phyloP scores from a whole-genome alignment of 2,888 invertebrate species.

The Calliopum simillimum region DNA sequence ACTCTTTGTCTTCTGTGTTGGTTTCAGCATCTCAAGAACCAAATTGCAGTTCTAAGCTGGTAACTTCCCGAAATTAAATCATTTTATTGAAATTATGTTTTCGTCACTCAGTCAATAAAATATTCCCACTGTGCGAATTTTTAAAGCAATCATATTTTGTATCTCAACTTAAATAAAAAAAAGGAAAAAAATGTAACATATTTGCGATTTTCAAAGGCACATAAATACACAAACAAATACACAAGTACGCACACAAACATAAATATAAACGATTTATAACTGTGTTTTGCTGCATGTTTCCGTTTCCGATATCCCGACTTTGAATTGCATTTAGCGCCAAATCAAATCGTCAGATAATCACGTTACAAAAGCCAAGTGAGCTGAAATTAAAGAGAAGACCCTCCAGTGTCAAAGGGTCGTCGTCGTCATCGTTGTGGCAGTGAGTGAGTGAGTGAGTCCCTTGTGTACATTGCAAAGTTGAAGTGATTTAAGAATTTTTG shows the following conservation, averaged over 20 bases:
- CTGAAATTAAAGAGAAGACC: constrained; percentile 60
- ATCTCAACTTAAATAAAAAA: not conserved
- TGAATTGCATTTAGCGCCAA: constrained; percentile 64
- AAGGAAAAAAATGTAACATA: constrained; percentile 35
- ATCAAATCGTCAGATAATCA: constrained; percentile 68
- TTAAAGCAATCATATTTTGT: constrained; percentile 16
- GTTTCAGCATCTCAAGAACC: too few species aligned
- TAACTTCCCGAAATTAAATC: too few species aligned
- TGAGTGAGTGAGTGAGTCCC: not conserved
- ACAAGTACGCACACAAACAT: not conserved
- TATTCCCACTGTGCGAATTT: constrained; percentile 8
- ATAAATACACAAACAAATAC: not conserved
- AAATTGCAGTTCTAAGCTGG: too few species aligned
- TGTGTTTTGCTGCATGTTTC: constrained; percentile 44
- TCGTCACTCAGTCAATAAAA: too few species aligned
- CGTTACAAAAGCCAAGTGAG: constrained; percentile 67
- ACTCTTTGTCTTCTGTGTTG: too few species aligned
- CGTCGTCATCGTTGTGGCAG: too few species aligned
- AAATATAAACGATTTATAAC: constrained; percentile 37
- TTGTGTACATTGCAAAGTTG: constrained; percentile 38
- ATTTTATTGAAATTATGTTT: too few species aligned
- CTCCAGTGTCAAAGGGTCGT: constrained; percentile 51
- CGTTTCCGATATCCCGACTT: constrained; percentile 52
- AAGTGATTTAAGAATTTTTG: constrained; percentile 53
- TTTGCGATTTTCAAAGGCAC: constrained; percentile 17